Percentiles rank a stretch among this genome's conserved stretches.
These are phyloP conservation scores for Ahaetulla prasina DNA, from an alignment of 2,113 vertebrate genomes.

Conservation along the genomic window DNA sequence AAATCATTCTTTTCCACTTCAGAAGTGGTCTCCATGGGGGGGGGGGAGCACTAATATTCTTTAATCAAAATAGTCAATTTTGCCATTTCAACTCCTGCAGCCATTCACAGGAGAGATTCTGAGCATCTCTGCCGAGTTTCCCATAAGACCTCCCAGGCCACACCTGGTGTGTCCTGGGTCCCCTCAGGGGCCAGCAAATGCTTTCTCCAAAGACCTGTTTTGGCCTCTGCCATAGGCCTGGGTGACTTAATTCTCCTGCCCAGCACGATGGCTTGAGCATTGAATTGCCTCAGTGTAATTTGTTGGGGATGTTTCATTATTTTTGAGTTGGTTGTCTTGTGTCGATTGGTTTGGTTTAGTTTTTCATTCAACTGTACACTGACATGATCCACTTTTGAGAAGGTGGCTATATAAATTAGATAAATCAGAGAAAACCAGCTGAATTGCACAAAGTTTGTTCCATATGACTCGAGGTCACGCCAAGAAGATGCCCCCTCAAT, in stretches of 20 bases:
- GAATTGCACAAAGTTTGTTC: neutral
- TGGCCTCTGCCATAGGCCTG: neutral
- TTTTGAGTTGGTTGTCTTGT: neutral
- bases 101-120: too few relatives aligned
- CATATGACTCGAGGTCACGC: neutral
- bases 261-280: neutral
- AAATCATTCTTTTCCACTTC: too few relatives aligned
- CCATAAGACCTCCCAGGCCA: neutral
- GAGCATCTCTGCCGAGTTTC: neutral
- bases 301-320: too few relatives aligned
- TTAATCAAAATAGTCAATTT: too few relatives aligned
- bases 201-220: neutral
- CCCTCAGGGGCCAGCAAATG: neutral
- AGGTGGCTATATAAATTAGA: neutral
- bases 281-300: neutral
- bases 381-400: neutral
- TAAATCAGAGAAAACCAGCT: neutral
- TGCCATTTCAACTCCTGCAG: too few relatives aligned
- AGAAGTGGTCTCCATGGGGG: too few relatives aligned
- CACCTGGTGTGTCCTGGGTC: neutral
- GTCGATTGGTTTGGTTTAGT: neutral
- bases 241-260: neutral
- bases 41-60: too few relatives aligned
- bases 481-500: neutral
- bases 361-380: neutral